Evolutionary conservation across 2,113 vertebrate species (phyloP), one percentile per base, ranked within the genome.

Genomic region (Polyodon spathula): DNA sequence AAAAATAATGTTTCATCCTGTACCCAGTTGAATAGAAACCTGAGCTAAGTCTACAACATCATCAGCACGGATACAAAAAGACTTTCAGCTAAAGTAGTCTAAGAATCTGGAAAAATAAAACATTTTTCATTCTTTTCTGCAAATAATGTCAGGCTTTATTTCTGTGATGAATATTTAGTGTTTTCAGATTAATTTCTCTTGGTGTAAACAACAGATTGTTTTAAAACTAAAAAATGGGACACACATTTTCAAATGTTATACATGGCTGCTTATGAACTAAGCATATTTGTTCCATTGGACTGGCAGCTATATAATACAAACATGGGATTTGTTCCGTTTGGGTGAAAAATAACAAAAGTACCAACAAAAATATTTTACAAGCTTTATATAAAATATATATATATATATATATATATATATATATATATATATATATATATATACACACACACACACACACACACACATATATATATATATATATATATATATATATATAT

Each of bases 1-100:
- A 15, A 63, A 57, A 57, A 39, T 54, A n/a, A n/a, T 17, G 44
- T 63, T 55, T 57, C 54, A 39, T 43, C 37, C 37, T 16, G 43
- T 63, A 42, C 43, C 61, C 54, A 46, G 43, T 16, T 9, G 38
- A 39, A 57, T 43, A 43, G 16, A 56, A 57, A 57, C 39, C 37
- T 15, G 46, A 59, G 56, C 40, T 8, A 16, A 46, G 54, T 53
- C 59, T 53, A 16, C 59, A n/a, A 40, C 48, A 12, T 38, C 59
- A 48, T 41, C 54, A 51, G 40, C 54, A 52, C 62, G 51, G 37
- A 51, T 15, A 57, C 51, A 54, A 56, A 62, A 4, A 2, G 37
- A 57, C 40, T 57, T 57, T 57, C 55, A 5, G 4, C n/a, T 11
- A 27, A 16, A 27, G 8, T 43, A 58, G 40, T 43, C 56, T 27